Evolutionary conservation across 2,113 vertebrate genomes (phyloP).

Genomic region (Conger conger): DNA sequence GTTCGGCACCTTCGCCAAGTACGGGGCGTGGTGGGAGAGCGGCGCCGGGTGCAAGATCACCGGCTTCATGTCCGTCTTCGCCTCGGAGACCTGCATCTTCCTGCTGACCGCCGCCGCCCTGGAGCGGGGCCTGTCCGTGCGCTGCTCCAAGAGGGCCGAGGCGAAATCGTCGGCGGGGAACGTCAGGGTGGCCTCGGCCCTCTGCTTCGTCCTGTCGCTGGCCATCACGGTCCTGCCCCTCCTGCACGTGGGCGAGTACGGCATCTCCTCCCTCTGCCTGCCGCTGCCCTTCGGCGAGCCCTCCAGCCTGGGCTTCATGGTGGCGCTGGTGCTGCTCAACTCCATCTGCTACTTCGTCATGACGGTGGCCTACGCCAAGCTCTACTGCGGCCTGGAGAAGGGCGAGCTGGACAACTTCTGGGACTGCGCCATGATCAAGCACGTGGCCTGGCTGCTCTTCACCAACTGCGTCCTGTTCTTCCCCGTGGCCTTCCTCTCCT

Average conservation of each 20-base stretch:
- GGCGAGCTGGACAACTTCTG: conserved; percentile 73
- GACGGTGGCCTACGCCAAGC: conserved; percentile 61
- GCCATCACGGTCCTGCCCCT: conserved; percentile 74
- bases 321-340: conserved; percentile 63
- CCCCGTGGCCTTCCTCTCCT: conserved; percentile 86
- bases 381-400: conserved; percentile 81
- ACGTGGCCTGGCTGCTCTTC: conserved; percentile 88
- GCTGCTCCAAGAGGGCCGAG: conserved; percentile 63
- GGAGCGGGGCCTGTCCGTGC: conserved; percentile 75
- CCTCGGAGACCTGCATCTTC: conserved; percentile 84
- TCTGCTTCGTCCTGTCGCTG: conserved; percentile 71
- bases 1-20: conserved; percentile 83
- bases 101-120: conserved; percentile 82
- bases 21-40: conserved; percentile 83
- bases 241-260: conserved; percentile 70
- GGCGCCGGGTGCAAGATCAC: conserved; percentile 80
- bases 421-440: conserved; percentile 84
- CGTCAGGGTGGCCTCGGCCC: conserved; percentile 58
- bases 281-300: conserved; percentile 78
- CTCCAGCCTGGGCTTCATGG: conserved; percentile 74
- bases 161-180: conserved; percentile 53
- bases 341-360: conserved; percentile 76
- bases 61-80: conserved; percentile 83
- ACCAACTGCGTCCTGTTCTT: conserved; percentile 90
- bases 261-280: conserved; percentile 81